These are phyloP conservation scores for Tretioscincus oriximinensis DNA, from an alignment of 2,113 vertebrate genomes.

Conservation along the genomic window DNA sequence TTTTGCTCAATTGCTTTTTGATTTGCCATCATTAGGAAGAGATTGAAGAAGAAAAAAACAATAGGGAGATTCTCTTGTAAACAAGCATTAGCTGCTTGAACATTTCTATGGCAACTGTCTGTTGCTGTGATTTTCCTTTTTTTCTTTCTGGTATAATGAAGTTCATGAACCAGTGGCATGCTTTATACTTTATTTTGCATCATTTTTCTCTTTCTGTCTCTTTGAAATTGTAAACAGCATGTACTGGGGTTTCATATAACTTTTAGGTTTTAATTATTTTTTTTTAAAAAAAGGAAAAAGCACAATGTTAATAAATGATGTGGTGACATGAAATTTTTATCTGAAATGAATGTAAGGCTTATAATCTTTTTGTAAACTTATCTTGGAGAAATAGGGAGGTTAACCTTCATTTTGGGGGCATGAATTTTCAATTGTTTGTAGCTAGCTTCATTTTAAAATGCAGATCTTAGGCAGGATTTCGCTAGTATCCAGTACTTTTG, in stretches of 20 bases:
- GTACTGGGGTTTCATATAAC: conserved; percentile 72
- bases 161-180: conserved; percentile 80
- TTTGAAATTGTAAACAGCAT: conserved; percentile 78
- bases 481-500: not conserved
- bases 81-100: conserved; percentile 84
- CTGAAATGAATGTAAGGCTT: conserved; percentile 76
- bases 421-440: conserved; percentile 33
- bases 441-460: conserved; percentile 21
- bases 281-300: conserved; percentile 62
- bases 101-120: conserved; percentile 91
- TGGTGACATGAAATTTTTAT: conserved; percentile 66
- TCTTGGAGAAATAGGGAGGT: conserved; percentile 78
- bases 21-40: conserved; percentile 79
- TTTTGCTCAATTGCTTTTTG: conserved; percentile 78
- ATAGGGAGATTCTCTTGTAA: conserved; percentile 86
- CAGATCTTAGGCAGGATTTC: conserved; percentile 1
- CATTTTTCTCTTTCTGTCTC: conserved; percentile 72
- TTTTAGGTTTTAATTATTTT: conserved; percentile 67
- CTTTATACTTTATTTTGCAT: conserved; percentile 75
- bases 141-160: conserved; percentile 74
- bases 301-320: conserved; percentile 74
- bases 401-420: conserved; percentile 39
- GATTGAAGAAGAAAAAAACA: conserved; percentile 69
- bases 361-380: conserved; percentile 56
- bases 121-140: conserved; percentile 81